phyloP scores from a whole-genome alignment of 2,888 invertebrate species.

The Drosophila quinaria region DNA sequence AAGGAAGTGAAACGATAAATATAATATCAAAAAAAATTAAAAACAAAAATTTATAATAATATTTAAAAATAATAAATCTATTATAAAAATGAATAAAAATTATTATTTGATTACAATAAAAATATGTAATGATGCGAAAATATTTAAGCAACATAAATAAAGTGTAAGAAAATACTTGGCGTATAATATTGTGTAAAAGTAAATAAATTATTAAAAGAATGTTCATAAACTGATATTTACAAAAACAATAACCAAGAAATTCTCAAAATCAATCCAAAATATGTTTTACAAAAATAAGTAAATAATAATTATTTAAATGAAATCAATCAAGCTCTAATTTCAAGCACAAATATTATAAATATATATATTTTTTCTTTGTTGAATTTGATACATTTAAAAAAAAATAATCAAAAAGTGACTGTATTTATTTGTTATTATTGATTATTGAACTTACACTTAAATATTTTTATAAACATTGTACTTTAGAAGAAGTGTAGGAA shows the following conservation, averaged over 20 bases:
- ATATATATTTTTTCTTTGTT: background rate
- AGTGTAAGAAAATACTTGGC: background rate
- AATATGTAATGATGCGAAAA: background rate
- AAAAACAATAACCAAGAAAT: background rate
- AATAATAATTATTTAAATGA: background rate
- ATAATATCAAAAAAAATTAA: background rate
- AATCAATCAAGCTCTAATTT: background rate
- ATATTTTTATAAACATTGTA: conserved; percentile 1
- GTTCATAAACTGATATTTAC: background rate
- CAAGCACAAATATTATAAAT: background rate
- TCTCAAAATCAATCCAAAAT: background rate
- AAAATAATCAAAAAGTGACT: no score
- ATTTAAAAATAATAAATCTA: background rate
- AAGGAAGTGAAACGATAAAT: conserved; percentile 62
- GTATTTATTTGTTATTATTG: conserved; percentile 10
- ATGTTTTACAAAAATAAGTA: no score
- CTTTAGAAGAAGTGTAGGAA: conserved; percentile 2
- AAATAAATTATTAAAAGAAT: background rate
- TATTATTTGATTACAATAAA: no score
- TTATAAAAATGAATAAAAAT: background rate
- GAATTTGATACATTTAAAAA: background rate
- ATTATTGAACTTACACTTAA: conserved; percentile 9
- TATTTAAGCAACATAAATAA: background rate
- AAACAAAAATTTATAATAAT: background rate
- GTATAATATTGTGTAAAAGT: conserved; percentile 1